Conservation (phyloP, 2,888 invertebrate species). For the Biston stratarius region DNA sequence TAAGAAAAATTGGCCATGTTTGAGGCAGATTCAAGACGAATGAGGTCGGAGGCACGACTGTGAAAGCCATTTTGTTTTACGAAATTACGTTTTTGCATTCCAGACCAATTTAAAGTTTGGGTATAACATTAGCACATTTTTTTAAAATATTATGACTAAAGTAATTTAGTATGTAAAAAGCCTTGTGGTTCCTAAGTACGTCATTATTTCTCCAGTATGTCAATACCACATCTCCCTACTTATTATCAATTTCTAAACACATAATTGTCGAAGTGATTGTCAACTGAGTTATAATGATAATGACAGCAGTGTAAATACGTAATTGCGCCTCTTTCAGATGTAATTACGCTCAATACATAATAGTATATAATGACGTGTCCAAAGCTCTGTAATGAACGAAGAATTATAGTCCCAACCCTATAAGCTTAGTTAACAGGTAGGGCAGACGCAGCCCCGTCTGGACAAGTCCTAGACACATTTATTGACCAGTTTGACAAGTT, state of each 20-base stretch:
- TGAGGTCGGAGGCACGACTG: conserved; percentile 30
- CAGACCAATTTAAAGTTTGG: conserved; percentile 7
- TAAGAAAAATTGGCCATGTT: conserved; percentile 56
- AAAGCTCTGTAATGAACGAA: conserved; percentile 30
- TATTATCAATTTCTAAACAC: conserved; percentile 25
- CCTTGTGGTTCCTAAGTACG: neutral
- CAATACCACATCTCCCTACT: neutral
- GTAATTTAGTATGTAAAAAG: too few relatives aligned
- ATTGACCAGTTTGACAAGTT: conserved; percentile 72
- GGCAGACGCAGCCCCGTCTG: conserved; percentile 55
- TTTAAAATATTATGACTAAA: neutral
- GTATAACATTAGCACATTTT: neutral
- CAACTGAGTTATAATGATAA: conserved; percentile 26
- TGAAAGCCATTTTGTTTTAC: conserved; percentile 32
- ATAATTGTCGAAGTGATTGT: conserved; percentile 26
- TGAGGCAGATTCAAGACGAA: conserved; percentile 36
- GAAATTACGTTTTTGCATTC: conserved; percentile 26
- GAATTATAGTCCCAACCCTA: conserved; percentile 15
- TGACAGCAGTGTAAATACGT: conserved; percentile 26
- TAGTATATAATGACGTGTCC: conserved; percentile 29
- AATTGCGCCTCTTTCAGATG: conserved; percentile 27
- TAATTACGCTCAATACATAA: conserved; percentile 32
- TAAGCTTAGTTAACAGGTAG: neutral
- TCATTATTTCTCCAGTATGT: neutral
- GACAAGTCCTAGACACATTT: conserved; percentile 70